These are phyloP conservation scores for Diabrotica undecimpunctata DNA, from an alignment of 1,140 invertebrate species.

Conservation along the genomic window DNA sequence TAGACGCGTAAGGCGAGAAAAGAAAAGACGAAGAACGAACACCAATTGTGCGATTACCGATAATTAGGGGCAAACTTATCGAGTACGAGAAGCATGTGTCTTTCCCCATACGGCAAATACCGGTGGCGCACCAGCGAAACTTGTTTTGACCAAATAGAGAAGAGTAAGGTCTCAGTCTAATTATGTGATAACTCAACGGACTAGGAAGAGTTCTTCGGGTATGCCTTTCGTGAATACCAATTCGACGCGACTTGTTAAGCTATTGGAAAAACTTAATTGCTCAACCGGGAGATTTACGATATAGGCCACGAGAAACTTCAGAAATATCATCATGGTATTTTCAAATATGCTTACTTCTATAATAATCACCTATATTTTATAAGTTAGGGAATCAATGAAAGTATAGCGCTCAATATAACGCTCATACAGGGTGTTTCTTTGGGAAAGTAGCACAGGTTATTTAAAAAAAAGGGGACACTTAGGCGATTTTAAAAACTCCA, in stretches of 20 bases:
- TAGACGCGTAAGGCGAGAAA: neutral
- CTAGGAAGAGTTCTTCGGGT: slow-evolving; percentile 12
- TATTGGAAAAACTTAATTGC: slow-evolving; percentile 11
- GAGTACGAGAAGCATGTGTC: slow-evolving; percentile 11
- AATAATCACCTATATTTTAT: too few relatives aligned
- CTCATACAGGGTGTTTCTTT: too few relatives aligned
- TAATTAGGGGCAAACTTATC: slow-evolving; percentile 14
- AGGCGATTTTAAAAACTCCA: too few relatives aligned
- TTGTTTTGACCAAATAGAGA: slow-evolving; percentile 21
- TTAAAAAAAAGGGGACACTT: too few relatives aligned
- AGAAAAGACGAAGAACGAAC: slow-evolving; percentile 2
- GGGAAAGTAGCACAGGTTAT: too few relatives aligned
- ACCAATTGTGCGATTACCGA: slow-evolving; percentile 13
- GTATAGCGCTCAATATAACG: too few relatives aligned
- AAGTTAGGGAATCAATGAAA: too few relatives aligned
- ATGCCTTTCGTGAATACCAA: slow-evolving; percentile 13
- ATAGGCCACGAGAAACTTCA: too few relatives aligned
- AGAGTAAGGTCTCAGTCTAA: slow-evolving; percentile 21
- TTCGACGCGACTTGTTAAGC: neutral
- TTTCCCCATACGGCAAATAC: slow-evolving; percentile 11
- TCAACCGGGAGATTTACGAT: neutral
- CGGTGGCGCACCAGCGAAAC: slow-evolving; percentile 14
- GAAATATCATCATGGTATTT: too few relatives aligned
- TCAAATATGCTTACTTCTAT: too few relatives aligned
- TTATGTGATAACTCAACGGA: slow-evolving; percentile 21